Conservation (phyloP, 2,797 vertebrate species). For the Lemur catta region DNA sequence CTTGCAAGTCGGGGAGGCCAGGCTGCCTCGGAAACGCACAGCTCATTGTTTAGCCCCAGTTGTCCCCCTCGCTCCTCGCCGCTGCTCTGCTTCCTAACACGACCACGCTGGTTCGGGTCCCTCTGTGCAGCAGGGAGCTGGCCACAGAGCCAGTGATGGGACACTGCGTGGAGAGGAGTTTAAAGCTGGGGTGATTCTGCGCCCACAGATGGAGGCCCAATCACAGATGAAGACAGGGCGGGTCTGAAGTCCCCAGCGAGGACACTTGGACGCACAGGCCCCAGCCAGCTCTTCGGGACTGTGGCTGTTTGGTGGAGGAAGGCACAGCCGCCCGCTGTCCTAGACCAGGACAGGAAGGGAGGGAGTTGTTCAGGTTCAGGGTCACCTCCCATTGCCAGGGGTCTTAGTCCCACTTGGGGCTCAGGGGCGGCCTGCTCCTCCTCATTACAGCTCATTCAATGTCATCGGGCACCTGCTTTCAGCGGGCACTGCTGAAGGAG, state of each 20-base stretch:
- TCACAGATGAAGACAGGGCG: not conserved
- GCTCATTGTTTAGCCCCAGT: not conserved
- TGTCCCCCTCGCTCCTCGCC: too few relatives aligned
- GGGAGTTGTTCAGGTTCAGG: not conserved
- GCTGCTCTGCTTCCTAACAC: not conserved
- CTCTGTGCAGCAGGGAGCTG: not conserved
- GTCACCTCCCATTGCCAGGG: too few relatives aligned
- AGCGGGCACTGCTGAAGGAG: not conserved
- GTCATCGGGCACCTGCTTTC: not conserved
- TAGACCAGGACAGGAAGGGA: not conserved
- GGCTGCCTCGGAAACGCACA: not conserved
- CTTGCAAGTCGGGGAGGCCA: not conserved
- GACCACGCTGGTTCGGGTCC: too few relatives aligned
- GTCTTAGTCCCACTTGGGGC: not conserved
- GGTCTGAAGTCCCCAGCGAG: not conserved
- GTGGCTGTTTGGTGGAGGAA: not conserved
- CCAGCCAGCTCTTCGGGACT: not conserved
- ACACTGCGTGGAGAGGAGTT: not conserved
- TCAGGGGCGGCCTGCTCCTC: not conserved
- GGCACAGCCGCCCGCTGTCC: too few relatives aligned
- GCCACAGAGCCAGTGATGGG: not conserved
- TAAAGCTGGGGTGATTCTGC: not conserved
- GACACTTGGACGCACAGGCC: not conserved
- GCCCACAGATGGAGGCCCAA: not conserved
- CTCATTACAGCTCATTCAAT: not conserved